These are phyloP conservation scores for Macrobrachium nipponense DNA, from an alignment of 1,140 invertebrate species.

Conservation along the genomic window DNA sequence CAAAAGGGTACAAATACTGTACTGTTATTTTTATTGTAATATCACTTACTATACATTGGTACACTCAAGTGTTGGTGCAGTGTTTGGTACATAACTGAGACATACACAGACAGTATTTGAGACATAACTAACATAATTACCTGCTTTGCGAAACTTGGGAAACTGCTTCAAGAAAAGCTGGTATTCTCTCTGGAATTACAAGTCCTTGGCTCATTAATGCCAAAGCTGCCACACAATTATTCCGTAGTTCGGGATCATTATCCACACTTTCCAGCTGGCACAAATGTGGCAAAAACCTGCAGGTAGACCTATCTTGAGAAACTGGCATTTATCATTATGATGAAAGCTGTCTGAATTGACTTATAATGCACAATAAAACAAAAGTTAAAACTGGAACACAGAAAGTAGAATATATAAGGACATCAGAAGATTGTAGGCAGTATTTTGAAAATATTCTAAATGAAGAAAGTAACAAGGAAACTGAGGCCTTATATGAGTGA, in stretches of 20 bases:
- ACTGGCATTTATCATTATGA: neutral
- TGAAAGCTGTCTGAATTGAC: too few species aligned
- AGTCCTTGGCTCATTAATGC: constrained; percentile 74
- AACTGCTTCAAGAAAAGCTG: constrained; percentile 38
- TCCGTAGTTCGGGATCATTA: constrained; percentile 83
- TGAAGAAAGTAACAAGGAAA: neutral
- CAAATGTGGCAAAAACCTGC: constrained; percentile 74
- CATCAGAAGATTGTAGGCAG: too few species aligned
- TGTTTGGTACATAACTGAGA: too few species aligned
- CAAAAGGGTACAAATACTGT: neutral
- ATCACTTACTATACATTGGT: too few species aligned
- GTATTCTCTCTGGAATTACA: constrained; percentile 64
- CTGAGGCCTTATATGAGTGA: neutral
- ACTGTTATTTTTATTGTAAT: neutral
- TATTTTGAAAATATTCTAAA: constrained; percentile 6
- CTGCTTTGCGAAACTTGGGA: constrained; percentile 55
- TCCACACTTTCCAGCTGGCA: constrained; percentile 83
- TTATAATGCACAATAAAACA: too few species aligned
- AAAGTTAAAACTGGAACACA: too few species aligned
- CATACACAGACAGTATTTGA: too few species aligned
- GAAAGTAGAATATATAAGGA: too few species aligned
- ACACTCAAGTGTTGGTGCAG: too few species aligned
- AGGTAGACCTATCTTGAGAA: neutral
- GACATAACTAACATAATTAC: constrained; percentile 14
- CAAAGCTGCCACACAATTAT: constrained; percentile 76